Evolutionary conservation across 1,140 invertebrate genomes (phyloP), one percentile per base, ranked within the genome.

Genomic region (Listronotus bonariensis): DNA sequence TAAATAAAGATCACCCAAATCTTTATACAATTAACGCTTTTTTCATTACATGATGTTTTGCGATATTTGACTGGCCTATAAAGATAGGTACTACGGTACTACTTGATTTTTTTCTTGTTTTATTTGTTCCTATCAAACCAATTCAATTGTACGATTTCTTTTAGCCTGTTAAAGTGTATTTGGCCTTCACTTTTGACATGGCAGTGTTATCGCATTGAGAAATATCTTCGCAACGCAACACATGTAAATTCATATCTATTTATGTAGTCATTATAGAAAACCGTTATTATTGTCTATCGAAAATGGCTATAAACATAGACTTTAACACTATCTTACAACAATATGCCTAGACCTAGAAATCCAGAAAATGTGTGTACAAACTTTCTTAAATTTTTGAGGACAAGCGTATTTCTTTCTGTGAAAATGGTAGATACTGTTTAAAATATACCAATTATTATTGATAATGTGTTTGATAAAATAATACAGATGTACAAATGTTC

Each of bases 171-270:
- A 26, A n/a, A 9, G 32, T 52, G 7, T 17, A 54, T 18, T 54
- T 26, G 38, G 20, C 52, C 52, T 54, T 54, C 52, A 54, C 52
- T 40, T 54, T 54, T 54, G 52, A 54, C 52, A 54, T 36, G 38
- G 38, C 34, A 26, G 34, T 6, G 34, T 54, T 54, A 53, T 53
- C 51, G 52, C 36, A 54, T 54, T 41, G 20, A 40, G 36, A 40
- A 54, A 54, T 54, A 54, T 54, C 18, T 31, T 52, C 18, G 18
- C 15, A 8, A 36, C 11, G 11, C 38, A 38, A 41, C 52, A 54
- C 52, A 54, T 54, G 52, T 54, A 54, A 38, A 38, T 54, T 38
- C n/a, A 26, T 54, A 41, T 54, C 36, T 54, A 54, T 54, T 54
- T 54, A 54, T 54, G 38, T 54, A 41, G 32, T 18, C 34, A 54